Evolutionary conservation across 37 sponge, comb jelly and placozoan species (phyloP), one percentile per base, ranked within the genome.

Genomic region (Ianthella basta): DNA sequence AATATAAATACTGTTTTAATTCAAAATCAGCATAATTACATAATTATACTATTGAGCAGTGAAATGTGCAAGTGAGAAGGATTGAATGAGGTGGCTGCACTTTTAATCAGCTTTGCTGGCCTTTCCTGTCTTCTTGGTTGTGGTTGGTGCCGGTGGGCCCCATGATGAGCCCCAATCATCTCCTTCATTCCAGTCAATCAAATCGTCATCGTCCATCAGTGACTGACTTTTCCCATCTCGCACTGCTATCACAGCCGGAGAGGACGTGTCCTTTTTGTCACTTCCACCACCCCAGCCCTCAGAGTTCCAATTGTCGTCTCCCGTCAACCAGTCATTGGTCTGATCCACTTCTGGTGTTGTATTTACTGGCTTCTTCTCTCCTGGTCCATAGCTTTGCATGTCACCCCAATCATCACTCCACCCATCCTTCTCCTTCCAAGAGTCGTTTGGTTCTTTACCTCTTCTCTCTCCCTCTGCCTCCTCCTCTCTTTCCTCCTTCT

Each of bases 141-240:
- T 44, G 50, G 6, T 44, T 3, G 50, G 50, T 10, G 50, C 50
- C 8, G 50, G 6, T 44, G 50, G 2, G 24, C 78, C 53, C 78
- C 78, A 75, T 2, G 78, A 75, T 25, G 73, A 72, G 14, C 53
- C 44, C 44, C 78, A 40, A 2, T 10, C 78, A 20, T 75, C 78
- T 16, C 54, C 78, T 5, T 33, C 72, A 44, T 8, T 44, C 78
- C 78, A 75, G 25, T 75, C 78, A 53, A 75, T 75, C 50, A 75
- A 50, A 14, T 75, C 78, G 19, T 44, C 50, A 44, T 44, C 50
- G 6, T 44, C 50, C 50, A 8, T 44, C 50, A 8, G 8, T 44
- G n/a, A 14, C 54, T 75, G 50, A 14, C 25, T 12, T 41, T 39
- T 33, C 1, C 12, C 35, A 13, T 30, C 27, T 33, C 34, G 33